Percentiles rank a stretch among this genome's conserved stretches.
These are phyloP conservation scores for Rhadinocentrus ornatus DNA, from an alignment of 2,797 vertebrate species.

Conservation along the genomic window DNA sequence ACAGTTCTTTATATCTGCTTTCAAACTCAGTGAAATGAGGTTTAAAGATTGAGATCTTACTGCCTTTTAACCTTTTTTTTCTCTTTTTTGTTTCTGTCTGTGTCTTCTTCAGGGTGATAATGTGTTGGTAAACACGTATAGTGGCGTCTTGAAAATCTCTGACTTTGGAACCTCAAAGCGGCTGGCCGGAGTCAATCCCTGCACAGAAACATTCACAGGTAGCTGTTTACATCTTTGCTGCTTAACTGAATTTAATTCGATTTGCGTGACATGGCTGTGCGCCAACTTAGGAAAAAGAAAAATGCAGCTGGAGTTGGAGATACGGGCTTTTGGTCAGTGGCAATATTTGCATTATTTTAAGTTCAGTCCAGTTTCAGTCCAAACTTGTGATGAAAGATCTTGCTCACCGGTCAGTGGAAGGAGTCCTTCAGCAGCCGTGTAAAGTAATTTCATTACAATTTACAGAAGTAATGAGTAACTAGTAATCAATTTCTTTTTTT, in stretches of 20 bases:
- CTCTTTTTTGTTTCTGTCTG: neutral
- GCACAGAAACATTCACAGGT: slow-evolving; percentile 99
- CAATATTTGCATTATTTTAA: too few relatives aligned
- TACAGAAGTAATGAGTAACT: too few relatives aligned
- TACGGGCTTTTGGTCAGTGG: too few relatives aligned
- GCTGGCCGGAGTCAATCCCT: slow-evolving; percentile 96
- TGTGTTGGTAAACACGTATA: slow-evolving; percentile 98
- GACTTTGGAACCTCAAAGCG: slow-evolving; percentile 99
- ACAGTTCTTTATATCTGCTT: neutral
- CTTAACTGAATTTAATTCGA: neutral
- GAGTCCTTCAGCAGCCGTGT: too few relatives aligned
- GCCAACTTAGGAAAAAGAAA: too few relatives aligned
- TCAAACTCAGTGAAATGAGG: neutral
- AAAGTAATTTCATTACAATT: too few relatives aligned
- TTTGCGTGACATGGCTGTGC: too few relatives aligned
- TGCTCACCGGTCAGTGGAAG: too few relatives aligned
- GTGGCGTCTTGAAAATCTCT: slow-evolving; percentile 97
- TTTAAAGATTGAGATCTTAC: neutral
- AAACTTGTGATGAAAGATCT: too few relatives aligned
- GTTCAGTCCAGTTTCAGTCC: too few relatives aligned
- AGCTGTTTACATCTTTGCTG: slow-evolving; percentile 25
- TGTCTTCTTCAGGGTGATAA: slow-evolving; percentile 90
- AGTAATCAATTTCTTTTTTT: too few relatives aligned
- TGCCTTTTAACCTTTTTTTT: neutral
- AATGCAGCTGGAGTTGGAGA: too few relatives aligned